These are phyloP conservation scores for Aphodius sticticus DNA, from an alignment of 2,888 invertebrate genomes.

Conservation along the genomic window DNA sequence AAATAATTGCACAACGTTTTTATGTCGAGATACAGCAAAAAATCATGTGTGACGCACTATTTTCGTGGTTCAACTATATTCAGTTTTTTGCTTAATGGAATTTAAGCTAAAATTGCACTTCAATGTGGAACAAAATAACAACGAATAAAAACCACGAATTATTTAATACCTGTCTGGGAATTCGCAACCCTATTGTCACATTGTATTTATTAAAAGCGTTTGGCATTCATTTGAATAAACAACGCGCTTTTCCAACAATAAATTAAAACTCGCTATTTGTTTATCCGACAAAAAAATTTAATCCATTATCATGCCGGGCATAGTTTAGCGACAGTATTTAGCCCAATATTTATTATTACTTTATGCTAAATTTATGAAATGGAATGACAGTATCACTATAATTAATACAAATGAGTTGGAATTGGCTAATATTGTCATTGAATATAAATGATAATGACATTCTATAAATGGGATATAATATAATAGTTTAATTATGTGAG, in stretches of 20 bases:
- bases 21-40: no score
- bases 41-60: no score
- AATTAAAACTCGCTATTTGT: background rate
- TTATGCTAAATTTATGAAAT: no score
- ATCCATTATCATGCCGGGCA: background rate
- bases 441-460: no score
- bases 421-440: no score
- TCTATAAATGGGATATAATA: no score
- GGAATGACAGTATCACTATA: no score
- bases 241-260: background rate
- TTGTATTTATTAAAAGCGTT: background rate
- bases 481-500: no score
- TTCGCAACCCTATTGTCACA: background rate
- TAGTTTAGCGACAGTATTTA: background rate
- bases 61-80: no score
- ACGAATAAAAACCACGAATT: background rate
- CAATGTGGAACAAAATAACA: background rate
- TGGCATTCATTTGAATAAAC: background rate
- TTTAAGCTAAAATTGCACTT: background rate
- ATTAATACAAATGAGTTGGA: no score
- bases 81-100: background rate
- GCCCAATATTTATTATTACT: background rate
- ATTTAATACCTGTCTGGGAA: background rate
- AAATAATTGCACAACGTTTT: no score
- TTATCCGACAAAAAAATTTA: background rate